These are phyloP conservation scores for Todiramphus chloris DNA, from an alignment of 2,113 vertebrate species.

Conservation along the genomic window DNA sequence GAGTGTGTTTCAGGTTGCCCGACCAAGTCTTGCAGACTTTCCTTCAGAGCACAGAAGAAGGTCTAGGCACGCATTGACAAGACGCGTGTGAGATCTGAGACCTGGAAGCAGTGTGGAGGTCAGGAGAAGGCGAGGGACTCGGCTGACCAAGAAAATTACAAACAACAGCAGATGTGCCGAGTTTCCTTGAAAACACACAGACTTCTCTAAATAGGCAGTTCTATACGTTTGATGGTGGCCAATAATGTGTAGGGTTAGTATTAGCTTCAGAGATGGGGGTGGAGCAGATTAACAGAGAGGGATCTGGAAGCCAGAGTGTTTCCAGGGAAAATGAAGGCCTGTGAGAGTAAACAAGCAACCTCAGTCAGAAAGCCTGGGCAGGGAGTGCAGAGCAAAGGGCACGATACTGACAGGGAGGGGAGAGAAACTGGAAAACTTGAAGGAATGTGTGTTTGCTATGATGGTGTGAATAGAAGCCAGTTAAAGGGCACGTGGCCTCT, in stretches of 20 bases:
- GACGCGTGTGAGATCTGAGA: fast-evolving
- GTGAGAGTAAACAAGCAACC: neutral
- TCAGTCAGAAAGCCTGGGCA: neutral
- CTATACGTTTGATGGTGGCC: neutral
- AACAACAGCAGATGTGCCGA: neutral
- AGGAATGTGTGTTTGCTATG: neutral
- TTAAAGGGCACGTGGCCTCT: neutral
- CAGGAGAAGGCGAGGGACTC: neutral
- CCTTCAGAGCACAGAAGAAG: neutral
- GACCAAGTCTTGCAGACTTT: neutral
- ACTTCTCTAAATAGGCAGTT: neutral
- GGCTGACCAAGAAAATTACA: neutral
- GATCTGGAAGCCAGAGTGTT: neutral
- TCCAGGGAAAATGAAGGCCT: neutral
- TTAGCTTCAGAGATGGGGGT: neutral
- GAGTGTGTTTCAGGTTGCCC: neutral
- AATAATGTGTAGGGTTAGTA: neutral
- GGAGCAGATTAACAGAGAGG: neutral
- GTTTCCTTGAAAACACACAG: neutral
- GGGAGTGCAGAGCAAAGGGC: neutral
- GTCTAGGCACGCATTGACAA: fast-evolving
- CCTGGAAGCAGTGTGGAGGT: neutral
- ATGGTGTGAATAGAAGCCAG: neutral
- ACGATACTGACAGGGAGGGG: neutral
- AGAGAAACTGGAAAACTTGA: neutral